Percentiles rank a stretch among this genome's conserved stretches.
Evolutionary conservation across 2,888 invertebrate species (phyloP).

Genomic region (Nemoura dubitans): DNA sequence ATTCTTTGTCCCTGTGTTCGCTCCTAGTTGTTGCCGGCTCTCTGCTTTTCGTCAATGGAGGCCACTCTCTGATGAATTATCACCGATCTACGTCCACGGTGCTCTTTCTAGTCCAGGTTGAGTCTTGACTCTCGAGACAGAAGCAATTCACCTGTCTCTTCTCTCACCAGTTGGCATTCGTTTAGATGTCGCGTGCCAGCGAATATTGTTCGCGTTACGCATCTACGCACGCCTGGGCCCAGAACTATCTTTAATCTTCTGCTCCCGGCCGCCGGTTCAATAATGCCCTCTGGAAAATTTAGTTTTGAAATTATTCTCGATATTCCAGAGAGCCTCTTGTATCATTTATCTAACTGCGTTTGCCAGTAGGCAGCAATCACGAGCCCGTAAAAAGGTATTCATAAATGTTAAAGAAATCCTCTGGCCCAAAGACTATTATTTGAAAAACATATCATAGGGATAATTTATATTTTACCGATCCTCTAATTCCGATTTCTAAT

Average conservation of each 20-base stretch:
- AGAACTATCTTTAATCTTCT: background rate
- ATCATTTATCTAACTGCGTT: too few species aligned
- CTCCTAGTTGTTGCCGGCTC: too few species aligned
- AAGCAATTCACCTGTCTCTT: background rate
- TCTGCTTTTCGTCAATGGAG: background rate
- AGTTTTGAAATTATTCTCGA: background rate
- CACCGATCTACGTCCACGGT: background rate
- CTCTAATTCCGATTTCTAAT: too few species aligned
- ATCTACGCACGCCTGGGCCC: background rate
- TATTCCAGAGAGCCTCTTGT: too few species aligned
- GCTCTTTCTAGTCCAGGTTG: background rate
- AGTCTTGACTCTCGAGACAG: background rate
- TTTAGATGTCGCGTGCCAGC: background rate
- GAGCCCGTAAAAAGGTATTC: too few species aligned
- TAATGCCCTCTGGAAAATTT: background rate
- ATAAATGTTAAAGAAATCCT: too few species aligned
- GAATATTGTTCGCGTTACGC: slow-evolving; percentile 7
- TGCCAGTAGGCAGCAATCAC: too few species aligned
- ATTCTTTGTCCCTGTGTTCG: too few species aligned
- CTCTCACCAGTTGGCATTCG: background rate
- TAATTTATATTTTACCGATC: too few species aligned
- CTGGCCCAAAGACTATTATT: too few species aligned
- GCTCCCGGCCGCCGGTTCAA: background rate
- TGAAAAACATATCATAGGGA: too few species aligned
- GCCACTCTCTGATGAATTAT: background rate